Conservation (phyloP, 2,797 vertebrate genomes). For the Acestrorhynchus altus region DNA sequence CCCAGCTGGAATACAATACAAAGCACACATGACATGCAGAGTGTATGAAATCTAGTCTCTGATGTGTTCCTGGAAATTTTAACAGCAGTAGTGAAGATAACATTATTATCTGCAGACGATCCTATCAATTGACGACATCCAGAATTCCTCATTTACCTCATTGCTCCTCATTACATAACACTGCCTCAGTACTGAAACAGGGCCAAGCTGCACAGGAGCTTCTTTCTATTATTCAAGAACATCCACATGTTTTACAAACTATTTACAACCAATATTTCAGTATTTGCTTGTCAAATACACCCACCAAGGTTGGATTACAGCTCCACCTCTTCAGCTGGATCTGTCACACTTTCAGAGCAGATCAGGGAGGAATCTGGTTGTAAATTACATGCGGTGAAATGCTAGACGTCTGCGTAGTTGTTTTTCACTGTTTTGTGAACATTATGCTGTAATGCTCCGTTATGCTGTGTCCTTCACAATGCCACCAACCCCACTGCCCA, state of each 20-base stretch:
- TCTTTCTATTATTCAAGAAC: constrained; percentile 2
- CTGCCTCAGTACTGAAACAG: background rate
- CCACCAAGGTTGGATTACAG: constrained; percentile 9
- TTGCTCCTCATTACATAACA: background rate
- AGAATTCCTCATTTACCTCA: background rate
- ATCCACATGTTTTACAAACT: background rate
- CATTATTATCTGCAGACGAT: background rate
- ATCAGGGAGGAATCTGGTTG: constrained; percentile 37
- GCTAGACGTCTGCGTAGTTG: constrained; percentile 18
- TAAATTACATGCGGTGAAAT: constrained; percentile 50
- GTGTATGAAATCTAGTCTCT: background rate
- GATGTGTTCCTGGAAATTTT: background rate
- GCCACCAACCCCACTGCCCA: background rate
- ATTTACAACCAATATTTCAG: constrained; percentile 39
- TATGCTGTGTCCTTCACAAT: constrained; percentile 18
- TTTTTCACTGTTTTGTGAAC: background rate
- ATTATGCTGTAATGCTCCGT: constrained; percentile 35
- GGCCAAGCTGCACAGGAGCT: background rate
- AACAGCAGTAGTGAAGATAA: background rate
- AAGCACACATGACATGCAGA: background rate
- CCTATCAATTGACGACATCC: background rate
- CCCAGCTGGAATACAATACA: constrained; percentile 34
- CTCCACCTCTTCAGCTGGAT: background rate
- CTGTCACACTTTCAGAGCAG: constrained; percentile 35
- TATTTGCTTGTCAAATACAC: constrained; percentile 18